phyloP scores from a whole-genome alignment of 2,113 vertebrate genomes.

The Parotia lawesii region DNA sequence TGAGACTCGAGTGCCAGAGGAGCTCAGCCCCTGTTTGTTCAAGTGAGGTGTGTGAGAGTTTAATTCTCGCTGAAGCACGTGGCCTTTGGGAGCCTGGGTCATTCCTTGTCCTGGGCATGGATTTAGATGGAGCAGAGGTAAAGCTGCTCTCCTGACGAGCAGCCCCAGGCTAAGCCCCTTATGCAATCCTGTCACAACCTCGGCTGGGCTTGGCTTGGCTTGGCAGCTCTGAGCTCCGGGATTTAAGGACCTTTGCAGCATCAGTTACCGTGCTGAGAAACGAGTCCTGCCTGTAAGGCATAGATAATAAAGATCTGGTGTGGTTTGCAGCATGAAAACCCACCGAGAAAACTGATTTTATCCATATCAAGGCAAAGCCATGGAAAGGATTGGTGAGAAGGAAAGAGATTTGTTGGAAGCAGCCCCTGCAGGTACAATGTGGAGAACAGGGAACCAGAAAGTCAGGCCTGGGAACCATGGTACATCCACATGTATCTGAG shows the following conservation, averaged over 20 bases:
- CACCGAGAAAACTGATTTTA: not conserved
- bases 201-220: constrained; percentile 6
- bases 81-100: not conserved
- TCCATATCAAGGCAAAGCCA: not conserved
- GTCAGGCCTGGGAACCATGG: accelerated
- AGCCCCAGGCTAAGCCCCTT: not conserved
- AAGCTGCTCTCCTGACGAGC: not conserved
- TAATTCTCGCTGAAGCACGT: not conserved
- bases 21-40: not conserved
- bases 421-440: not conserved
- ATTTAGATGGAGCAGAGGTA: not conserved
- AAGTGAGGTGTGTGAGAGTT: not conserved
- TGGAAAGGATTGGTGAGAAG: not conserved
- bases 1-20: not conserved
- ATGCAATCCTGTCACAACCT: constrained; percentile 31
- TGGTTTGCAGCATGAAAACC: not conserved
- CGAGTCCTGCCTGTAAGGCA: not conserved
- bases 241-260: not conserved
- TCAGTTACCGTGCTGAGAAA: not conserved
- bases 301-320: not conserved
- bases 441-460: not conserved
- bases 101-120: not conserved
- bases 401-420: not conserved
- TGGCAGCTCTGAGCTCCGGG: not conserved
- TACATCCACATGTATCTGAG: accelerated